phyloP scores from a whole-genome alignment of 1,140 invertebrate genomes.

The Geopemphigus sp. region DNA sequence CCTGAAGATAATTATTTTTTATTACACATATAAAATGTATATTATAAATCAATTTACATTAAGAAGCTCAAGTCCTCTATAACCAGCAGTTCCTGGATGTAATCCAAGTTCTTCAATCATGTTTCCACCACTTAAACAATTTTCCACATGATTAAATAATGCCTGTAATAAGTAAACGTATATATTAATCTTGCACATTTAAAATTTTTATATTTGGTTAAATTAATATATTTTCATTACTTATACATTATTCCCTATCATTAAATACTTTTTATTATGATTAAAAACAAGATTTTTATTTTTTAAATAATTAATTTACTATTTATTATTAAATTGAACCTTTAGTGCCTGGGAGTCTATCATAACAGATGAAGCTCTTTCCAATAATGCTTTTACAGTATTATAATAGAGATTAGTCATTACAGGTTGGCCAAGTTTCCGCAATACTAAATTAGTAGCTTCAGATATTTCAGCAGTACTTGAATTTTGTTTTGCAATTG shows the following conservation, averaged over 20 bases:
- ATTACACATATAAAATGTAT: background rate
- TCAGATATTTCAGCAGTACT: conserved; percentile 88
- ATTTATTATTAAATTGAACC: conserved; percentile 53
- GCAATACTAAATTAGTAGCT: conserved; percentile 75
- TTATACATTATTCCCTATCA: too few species aligned
- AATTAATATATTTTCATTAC: too few species aligned
- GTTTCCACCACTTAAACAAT: conserved; percentile 68
- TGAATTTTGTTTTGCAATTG: conserved; percentile 80
- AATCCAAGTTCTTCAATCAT: conserved; percentile 74
- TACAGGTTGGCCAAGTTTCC: conserved; percentile 87
- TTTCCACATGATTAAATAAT: conserved; percentile 69
- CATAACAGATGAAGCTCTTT: conserved; percentile 92
- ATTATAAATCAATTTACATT: conserved; percentile 59
- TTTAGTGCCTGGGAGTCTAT: conserved; percentile 84
- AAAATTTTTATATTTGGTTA: too few species aligned
- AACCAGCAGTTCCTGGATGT: conserved; percentile 74
- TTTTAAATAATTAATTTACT: too few species aligned
- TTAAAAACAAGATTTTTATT: too few species aligned
- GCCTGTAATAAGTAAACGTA: conserved; percentile 54
- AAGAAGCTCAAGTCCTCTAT: conserved; percentile 77
- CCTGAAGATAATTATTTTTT: conserved; percentile 57
- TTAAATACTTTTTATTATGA: too few species aligned
- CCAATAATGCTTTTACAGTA: conserved; percentile 90
- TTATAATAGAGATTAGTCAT: conserved; percentile 95
- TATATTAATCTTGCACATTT: too few species aligned